phyloP scores from a whole-genome alignment of 1,140 invertebrate species.

The Hycleus cichorii region DNA sequence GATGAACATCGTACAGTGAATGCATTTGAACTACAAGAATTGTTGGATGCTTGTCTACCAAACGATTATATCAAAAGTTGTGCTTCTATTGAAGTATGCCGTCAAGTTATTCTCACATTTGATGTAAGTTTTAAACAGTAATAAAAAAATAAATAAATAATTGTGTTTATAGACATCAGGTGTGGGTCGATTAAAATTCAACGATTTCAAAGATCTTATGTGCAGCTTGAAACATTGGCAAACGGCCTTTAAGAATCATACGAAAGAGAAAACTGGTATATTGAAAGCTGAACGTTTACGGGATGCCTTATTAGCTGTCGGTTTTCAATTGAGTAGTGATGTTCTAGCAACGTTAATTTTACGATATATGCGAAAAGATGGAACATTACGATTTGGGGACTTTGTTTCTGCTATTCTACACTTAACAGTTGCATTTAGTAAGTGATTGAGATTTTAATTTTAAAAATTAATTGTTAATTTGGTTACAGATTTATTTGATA shows the following conservation, averaged over 20 bases:
- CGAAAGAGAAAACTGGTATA: conserved; percentile 85
- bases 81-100: conserved; percentile 84
- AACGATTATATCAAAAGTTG: conserved; percentile 95
- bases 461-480: conserved; percentile 5
- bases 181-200: conserved; percentile 72
- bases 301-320: conserved; percentile 78
- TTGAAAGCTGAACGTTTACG: conserved; percentile 77
- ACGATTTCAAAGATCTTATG: conserved; percentile 87
- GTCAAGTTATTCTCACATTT: conserved; percentile 81
- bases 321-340: conserved; percentile 79
- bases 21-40: conserved; percentile 84
- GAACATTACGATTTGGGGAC: conserved; percentile 86
- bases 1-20: conserved; percentile 85
- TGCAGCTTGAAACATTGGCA: conserved; percentile 89
- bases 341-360: conserved; percentile 75
- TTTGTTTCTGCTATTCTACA: conserved; percentile 86
- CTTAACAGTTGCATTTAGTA: conserved; percentile 81
- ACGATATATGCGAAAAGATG: conserved; percentile 87
- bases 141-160: not conserved
- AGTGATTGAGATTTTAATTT: conserved; percentile 35
- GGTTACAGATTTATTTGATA: conserved; percentile 67
- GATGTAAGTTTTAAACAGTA: conserved; percentile 55
- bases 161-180: conserved; percentile 57
- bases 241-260: conserved; percentile 81
- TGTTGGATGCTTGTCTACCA: conserved; percentile 83